These are phyloP conservation scores for Eurois occulta DNA, from an alignment of 2,888 invertebrate genomes.

Conservation along the genomic window DNA sequence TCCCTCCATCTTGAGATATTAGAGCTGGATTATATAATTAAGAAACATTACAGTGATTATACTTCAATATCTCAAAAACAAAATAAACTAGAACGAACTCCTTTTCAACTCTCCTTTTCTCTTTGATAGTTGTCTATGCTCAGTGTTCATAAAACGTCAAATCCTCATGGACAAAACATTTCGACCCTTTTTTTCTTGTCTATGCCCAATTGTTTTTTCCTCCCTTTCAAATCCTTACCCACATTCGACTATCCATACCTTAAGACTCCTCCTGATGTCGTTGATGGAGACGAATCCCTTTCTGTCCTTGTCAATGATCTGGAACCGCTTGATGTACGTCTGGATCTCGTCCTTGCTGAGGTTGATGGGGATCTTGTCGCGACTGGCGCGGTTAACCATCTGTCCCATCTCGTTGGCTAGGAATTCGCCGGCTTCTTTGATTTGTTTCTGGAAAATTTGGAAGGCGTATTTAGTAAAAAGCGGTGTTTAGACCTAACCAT, in stretches of 20 bases:
- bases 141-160: background rate
- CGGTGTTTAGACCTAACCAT: no score
- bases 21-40: background rate
- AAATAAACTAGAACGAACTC: background rate
- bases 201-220: background rate
- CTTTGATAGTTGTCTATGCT: background rate
- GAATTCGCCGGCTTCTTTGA: constrained; percentile 95
- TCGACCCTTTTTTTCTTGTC: background rate
- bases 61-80: background rate
- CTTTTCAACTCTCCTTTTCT: background rate
- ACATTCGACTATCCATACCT: constrained; percentile 91
- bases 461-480: background rate
- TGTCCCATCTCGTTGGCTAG: constrained; percentile 99
- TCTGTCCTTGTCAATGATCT: constrained; percentile 97
- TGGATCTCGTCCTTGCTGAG: constrained; percentile 98
- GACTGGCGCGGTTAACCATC: constrained; percentile 96
- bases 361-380: constrained; percentile 97
- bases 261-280: constrained; percentile 98
- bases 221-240: background rate
- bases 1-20: background rate
- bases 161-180: background rate
- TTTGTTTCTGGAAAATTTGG: constrained; percentile 92
- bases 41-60: background rate
- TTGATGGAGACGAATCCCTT: constrained; percentile 99
- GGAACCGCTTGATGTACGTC: constrained; percentile 98